phyloP scores from a whole-genome alignment of 2,888 invertebrate species.

The Xanthia icteritia region DNA sequence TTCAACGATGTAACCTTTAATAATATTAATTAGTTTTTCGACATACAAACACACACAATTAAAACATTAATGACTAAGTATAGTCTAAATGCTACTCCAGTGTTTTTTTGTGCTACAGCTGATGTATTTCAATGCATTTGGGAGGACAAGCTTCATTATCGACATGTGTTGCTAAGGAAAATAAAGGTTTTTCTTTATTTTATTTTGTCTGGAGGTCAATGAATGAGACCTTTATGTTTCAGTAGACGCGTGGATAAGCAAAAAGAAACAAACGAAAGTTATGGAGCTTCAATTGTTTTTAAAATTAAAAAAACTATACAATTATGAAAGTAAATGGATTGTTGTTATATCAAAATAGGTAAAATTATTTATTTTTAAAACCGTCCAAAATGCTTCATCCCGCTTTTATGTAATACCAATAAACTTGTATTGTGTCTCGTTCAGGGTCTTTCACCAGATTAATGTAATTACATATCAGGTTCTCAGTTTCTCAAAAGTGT shows the following conservation, averaged over 20 bases:
- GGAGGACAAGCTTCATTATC: slow-evolving; percentile 19
- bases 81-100: background rate
- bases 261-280: background rate
- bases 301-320: background rate
- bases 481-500: too few species aligned
- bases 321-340: background rate
- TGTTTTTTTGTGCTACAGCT: background rate
- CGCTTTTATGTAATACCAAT: too few species aligned
- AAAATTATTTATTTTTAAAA: too few species aligned
- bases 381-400: too few species aligned
- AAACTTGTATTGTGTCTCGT: too few species aligned
- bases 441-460: too few species aligned
- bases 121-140: slow-evolving; percentile 28
- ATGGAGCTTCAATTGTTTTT: background rate
- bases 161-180: slow-evolving; percentile 29
- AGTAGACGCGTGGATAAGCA: slow-evolving; percentile 9
- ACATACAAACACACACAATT: slow-evolving; percentile 26
- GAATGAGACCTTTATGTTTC: slow-evolving; percentile 13
- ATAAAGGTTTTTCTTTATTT: slow-evolving; percentile 12
- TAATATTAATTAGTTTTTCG: background rate
- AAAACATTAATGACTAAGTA: slow-evolving; percentile 2
- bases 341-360: background rate
- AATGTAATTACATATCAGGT: too few species aligned
- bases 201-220: slow-evolving; percentile 42
- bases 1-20: background rate